These are phyloP conservation scores for Mionectes macconnelli DNA, from an alignment of 2,113 vertebrate species.

Conservation along the genomic window DNA sequence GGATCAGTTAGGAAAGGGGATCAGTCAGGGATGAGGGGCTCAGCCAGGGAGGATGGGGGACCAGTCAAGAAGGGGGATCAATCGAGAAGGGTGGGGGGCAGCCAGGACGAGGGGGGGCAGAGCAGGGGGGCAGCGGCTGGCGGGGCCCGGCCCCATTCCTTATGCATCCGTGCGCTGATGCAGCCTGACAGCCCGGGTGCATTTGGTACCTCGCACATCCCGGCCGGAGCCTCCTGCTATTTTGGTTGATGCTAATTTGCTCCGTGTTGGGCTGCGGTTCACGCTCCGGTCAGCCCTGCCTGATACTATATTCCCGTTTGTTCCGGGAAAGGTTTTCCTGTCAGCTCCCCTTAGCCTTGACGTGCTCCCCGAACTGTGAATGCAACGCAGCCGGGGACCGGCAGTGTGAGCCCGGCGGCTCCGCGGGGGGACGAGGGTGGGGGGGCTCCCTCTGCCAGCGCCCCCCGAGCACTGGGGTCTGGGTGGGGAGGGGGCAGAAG, in stretches of 20 bases:
- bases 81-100: background rate
- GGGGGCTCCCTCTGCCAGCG: background rate
- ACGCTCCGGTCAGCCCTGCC: constrained; percentile 89
- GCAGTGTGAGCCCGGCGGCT: background rate
- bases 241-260: constrained; percentile 88
- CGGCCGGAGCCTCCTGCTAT: constrained; percentile 71
- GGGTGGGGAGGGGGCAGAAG: background rate
- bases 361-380: constrained; percentile 84
- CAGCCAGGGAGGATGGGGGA: background rate
- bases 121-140: background rate
- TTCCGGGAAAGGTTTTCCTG: constrained; percentile 85
- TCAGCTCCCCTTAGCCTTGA: constrained; percentile 82
- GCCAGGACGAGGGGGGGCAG: background rate
- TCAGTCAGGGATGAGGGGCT: no score
- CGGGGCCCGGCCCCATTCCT: background rate
- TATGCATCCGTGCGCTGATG: constrained; percentile 72
- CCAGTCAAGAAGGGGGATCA: no score
- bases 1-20: background rate
- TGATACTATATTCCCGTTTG: constrained; percentile 89
- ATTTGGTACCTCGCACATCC: constrained; percentile 68
- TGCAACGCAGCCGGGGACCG: constrained; percentile 70
- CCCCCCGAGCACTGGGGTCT: background rate
- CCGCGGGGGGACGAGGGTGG: background rate
- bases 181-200: constrained; percentile 70
- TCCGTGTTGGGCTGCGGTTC: constrained; percentile 86